Conservation (phyloP, 2,797 vertebrate genomes). For the Enteromius mattozi region DNA sequence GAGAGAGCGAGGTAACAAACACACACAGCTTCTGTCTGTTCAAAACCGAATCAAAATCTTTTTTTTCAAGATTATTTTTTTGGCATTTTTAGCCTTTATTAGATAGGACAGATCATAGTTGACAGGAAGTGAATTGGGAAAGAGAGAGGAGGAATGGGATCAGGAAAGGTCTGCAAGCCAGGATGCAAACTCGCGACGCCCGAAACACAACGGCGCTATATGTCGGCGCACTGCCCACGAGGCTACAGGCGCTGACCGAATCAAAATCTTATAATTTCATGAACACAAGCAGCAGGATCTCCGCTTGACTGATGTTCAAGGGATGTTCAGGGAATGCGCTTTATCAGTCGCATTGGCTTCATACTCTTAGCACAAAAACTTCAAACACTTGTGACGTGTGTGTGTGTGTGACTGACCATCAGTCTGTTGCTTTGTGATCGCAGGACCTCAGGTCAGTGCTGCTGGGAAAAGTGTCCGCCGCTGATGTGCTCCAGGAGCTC, state of each 20-base stretch:
- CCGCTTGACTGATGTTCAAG: no score
- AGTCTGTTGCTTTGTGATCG: conserved; percentile 28
- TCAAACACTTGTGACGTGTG: not conserved
- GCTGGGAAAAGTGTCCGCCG: conserved; percentile 79
- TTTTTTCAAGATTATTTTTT: no score
- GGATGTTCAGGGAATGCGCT: not conserved
- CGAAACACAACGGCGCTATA: no score
- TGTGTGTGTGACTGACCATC: conserved; percentile 1
- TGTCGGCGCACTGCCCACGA: no score
- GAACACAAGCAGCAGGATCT: not conserved
- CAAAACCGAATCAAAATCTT: not conserved
- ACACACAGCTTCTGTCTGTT: not conserved
- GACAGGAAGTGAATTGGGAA: no score
- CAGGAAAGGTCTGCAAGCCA: no score
- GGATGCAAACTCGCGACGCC: no score
- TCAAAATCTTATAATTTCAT: not conserved
- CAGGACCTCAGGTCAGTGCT: conserved; percentile 88
- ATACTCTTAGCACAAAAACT: not conserved
- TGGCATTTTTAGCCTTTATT: no score
- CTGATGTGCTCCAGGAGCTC: conserved; percentile 84
- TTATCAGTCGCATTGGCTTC: not conserved
- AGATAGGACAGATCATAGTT: no score
- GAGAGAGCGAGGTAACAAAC: conserved; percentile 85
- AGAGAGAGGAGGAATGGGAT: no score
- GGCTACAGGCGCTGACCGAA: no score